Evolutionary conservation across 1,140 invertebrate genomes (phyloP).

Genomic region (Euglossa dilemma): DNA sequence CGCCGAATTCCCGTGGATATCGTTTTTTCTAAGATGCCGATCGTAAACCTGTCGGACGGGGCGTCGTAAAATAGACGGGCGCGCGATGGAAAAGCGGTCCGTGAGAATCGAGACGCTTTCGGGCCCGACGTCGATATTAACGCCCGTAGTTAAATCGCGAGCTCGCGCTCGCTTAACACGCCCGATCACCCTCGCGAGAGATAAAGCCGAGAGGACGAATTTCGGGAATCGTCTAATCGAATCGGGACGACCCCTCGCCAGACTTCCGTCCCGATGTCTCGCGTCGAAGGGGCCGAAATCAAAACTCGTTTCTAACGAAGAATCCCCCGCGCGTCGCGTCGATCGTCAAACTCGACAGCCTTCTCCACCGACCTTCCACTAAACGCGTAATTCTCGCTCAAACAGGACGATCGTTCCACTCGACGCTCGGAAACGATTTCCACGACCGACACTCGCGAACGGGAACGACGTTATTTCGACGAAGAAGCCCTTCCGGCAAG

Average conservation of each 20-base stretch:
- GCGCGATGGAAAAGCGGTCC: neutral
- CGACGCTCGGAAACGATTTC: slow-evolving; percentile 12
- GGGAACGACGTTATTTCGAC: slow-evolving; percentile 61
- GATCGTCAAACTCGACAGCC: slow-evolving; percentile 3
- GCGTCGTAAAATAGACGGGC: neutral
- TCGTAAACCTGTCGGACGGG: slow-evolving; percentile 16
- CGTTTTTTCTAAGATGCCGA: slow-evolving; percentile 13
- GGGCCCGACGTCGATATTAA: neutral
- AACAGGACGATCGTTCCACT: slow-evolving; percentile 6
- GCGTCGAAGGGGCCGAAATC: neutral
- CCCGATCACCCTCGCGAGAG: neutral
- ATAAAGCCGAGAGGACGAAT: neutral
- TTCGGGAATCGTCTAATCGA: neutral
- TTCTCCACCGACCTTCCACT: neutral
- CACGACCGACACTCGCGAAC: slow-evolving; percentile 8
- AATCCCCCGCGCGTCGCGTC: no score
- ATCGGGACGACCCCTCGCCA: neutral
- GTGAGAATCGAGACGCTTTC: neutral
- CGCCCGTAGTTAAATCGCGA: neutral
- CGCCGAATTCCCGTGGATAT: slow-evolving; percentile 24
- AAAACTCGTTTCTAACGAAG: neutral
- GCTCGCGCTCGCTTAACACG: neutral
- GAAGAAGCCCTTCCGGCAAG: slow-evolving; percentile 45
- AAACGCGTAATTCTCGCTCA: neutral
- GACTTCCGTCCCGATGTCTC: no score